Conservation (phyloP, 2,797 vertebrate genomes). For the Syngnathus acus region DNA sequence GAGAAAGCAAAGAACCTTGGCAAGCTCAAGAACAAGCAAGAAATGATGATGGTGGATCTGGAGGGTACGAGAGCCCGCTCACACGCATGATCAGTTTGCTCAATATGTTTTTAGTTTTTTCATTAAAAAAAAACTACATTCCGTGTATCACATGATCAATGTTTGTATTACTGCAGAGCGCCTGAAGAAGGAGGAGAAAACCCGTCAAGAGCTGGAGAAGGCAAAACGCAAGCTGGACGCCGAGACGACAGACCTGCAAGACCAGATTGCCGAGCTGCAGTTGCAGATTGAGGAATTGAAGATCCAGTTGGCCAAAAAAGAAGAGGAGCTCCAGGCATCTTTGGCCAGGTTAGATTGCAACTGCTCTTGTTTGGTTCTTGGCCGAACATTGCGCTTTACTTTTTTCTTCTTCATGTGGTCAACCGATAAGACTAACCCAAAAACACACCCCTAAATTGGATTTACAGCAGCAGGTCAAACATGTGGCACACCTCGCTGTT, state of each 20-base stretch:
- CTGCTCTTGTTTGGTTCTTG: neutral
- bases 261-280: constrained; percentile 94
- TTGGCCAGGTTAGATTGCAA: constrained; percentile 57
- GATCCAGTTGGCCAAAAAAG: constrained; percentile 87
- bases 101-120: no score
- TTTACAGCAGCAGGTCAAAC: neutral
- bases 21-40: constrained; percentile 96
- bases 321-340: constrained; percentile 89
- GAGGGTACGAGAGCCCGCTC: constrained; percentile 74
- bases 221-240: constrained; percentile 93
- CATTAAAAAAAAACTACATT: neutral
- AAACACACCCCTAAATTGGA: neutral
- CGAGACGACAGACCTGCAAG: constrained; percentile 92
- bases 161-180: constrained; percentile 70
- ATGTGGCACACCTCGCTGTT: neutral
- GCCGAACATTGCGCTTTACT: neutral
- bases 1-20: constrained; percentile 96
- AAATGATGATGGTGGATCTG: constrained; percentile 95
- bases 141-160: neutral
- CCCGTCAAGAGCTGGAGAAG: constrained; percentile 92
- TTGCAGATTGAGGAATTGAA: constrained; percentile 94
- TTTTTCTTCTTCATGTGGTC: neutral
- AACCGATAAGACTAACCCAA: neutral
- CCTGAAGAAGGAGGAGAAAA: constrained; percentile 96
- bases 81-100: neutral